Evolutionary conservation across 2,888 invertebrate genomes (phyloP).

Genomic region (Pseudolycoriella hygida): DNA sequence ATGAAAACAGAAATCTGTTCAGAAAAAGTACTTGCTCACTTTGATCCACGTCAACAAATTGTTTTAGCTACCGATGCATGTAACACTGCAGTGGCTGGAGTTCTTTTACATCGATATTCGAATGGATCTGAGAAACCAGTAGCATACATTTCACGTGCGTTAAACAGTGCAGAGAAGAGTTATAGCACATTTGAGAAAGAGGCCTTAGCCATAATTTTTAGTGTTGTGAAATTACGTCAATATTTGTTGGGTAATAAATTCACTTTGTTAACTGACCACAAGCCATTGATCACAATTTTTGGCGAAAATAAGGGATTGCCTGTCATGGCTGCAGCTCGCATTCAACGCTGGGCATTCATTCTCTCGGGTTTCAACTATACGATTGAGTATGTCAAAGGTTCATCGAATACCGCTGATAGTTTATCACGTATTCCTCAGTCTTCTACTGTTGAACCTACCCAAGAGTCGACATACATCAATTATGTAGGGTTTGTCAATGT

Average conservation of each 20-base stretch:
- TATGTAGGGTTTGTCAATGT: too few species aligned
- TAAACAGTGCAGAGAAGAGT: slow-evolving; percentile 15
- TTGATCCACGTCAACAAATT: slow-evolving; percentile 15
- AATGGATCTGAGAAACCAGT: slow-evolving; percentile 23
- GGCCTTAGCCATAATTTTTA: slow-evolving; percentile 21
- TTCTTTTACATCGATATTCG: too few species aligned
- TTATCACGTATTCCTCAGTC: not conserved
- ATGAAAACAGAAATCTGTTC: slow-evolving; percentile 15
- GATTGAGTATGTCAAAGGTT: not conserved
- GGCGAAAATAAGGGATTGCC: slow-evolving; percentile 16
- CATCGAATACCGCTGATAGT: not conserved
- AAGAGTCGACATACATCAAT: too few species aligned
- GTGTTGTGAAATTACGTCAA: slow-evolving; percentile 21
- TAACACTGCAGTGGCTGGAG: too few species aligned
- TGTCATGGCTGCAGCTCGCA: slow-evolving; percentile 15
- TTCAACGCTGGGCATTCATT: not conserved
- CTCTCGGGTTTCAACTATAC: not conserved
- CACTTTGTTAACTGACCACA: slow-evolving; percentile 21
- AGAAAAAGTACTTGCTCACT: slow-evolving; percentile 14
- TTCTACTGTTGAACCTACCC: too few species aligned
- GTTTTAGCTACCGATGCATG: too few species aligned
- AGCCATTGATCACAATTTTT: slow-evolving; percentile 19
- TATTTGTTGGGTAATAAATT: slow-evolving; percentile 24
- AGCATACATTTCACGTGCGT: slow-evolving; percentile 19
- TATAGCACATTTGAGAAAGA: slow-evolving; percentile 17